phyloP scores from a whole-genome alignment of 1,140 invertebrate genomes.

The roundworm (Caenorhabditis elegans) region DNA sequence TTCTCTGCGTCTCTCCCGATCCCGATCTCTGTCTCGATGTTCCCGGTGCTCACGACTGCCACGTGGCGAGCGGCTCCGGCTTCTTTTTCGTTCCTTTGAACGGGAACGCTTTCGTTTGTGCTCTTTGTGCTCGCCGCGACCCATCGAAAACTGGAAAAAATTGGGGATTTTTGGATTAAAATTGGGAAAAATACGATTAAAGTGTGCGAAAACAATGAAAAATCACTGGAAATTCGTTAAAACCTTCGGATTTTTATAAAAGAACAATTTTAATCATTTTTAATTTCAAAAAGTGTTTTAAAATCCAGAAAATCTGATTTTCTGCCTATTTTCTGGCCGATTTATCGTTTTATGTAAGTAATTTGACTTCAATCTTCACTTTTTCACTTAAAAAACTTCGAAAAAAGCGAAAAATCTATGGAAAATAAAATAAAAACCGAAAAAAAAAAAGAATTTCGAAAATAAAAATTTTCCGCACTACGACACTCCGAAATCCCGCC shows the following conservation, averaged over 20 bases:
- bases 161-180: background rate
- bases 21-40: constrained; percentile 20
- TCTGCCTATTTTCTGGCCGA: no score
- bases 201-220: background rate
- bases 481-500: no score
- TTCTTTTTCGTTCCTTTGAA: constrained; percentile 8
- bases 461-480: no score
- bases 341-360: no score
- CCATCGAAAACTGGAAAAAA: background rate
- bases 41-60: background rate
- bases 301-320: no score
- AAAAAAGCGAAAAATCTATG: background rate
- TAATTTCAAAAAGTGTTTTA: no score
- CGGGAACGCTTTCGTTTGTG: background rate
- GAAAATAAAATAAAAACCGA: no score
- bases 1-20: background rate
- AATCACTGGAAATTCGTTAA: no score
- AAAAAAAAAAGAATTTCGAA: no score
- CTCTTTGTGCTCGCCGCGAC: background rate
- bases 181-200: background rate
- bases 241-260: no score
- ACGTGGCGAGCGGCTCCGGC: background rate
- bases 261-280: no score
- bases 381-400: background rate
- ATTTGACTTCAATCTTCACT: no score